These are phyloP conservation scores for Zeus faber DNA, from an alignment of 2,113 vertebrate species.

Conservation along the genomic window DNA sequence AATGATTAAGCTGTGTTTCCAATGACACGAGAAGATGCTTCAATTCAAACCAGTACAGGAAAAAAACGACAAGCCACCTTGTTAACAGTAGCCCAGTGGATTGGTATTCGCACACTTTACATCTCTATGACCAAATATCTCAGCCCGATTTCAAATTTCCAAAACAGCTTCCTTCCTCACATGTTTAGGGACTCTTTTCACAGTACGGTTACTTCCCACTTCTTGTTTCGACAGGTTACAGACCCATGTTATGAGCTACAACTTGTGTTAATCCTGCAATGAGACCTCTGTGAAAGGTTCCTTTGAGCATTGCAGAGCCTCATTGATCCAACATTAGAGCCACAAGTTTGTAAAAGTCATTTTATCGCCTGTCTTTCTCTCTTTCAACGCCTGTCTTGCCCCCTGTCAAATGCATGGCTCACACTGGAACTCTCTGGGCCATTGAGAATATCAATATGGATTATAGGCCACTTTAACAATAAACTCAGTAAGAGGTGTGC, in stretches of 20 bases:
- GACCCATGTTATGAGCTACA: too few species aligned
- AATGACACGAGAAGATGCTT: not conserved
- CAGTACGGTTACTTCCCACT: too few species aligned
- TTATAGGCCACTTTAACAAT: conserved; percentile 36
- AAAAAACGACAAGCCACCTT: conserved; percentile 8
- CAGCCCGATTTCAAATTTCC: too few species aligned
- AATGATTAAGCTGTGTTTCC: not conserved
- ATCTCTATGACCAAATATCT: too few species aligned
- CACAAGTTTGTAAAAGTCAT: conserved; percentile 41
- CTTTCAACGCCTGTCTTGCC: conserved; percentile 10
- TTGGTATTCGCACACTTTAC: too few species aligned
- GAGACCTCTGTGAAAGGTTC: too few species aligned
- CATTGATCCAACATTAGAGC: conserved; percentile 45
- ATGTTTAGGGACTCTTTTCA: too few species aligned
- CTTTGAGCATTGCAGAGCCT: conserved; percentile 44
- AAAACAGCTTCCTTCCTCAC: conserved; percentile 53
- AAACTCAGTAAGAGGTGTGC: not conserved
- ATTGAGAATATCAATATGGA: conserved; percentile 49
- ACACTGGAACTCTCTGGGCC: conserved; percentile 7
- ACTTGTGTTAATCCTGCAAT: too few species aligned
- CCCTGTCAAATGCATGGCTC: conserved; percentile 15
- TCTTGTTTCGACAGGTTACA: too few species aligned
- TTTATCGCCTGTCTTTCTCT: conserved; percentile 9
- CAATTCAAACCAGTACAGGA: not conserved
- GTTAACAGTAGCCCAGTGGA: too few species aligned